Evolutionary conservation across 2,113 vertebrate genomes (phyloP).

Genomic region (Menidia beryllina): DNA sequence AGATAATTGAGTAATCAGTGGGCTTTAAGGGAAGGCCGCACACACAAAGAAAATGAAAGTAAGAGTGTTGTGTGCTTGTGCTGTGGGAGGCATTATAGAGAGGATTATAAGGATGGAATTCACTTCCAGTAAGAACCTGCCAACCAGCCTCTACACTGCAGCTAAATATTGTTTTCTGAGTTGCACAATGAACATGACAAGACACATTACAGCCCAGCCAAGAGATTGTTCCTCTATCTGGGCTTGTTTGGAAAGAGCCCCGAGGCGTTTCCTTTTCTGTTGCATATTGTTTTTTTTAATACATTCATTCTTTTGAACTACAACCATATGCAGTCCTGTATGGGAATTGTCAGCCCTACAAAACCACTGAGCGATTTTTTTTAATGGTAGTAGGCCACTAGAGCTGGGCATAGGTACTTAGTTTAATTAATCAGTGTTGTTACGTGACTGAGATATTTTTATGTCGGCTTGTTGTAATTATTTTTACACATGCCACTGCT

Average conservation of each 20-base stretch:
- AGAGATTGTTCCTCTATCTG: neutral
- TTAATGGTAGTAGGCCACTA: too few relatives aligned
- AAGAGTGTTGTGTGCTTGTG: constrained; percentile 33
- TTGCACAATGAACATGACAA: constrained; percentile 46
- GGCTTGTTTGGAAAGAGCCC: neutral
- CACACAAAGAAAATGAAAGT: constrained; percentile 9
- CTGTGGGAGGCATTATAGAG: constrained; percentile 46
- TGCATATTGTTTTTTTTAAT: neutral
- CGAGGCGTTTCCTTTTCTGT: neutral
- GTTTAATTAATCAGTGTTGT: neutral
- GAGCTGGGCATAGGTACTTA: neutral
- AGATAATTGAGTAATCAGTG: constrained; percentile 23
- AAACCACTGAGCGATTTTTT: neutral
- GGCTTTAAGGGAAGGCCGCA: constrained; percentile 6
- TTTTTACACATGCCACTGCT: neutral
- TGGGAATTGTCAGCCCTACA: neutral
- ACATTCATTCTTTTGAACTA: too few relatives aligned
- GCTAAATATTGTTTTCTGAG: constrained; percentile 37
- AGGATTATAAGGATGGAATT: constrained; percentile 59
- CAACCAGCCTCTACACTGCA: constrained; percentile 23
- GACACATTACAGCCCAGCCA: constrained; percentile 21
- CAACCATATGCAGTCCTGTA: too few relatives aligned
- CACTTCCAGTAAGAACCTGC: constrained; percentile 57
- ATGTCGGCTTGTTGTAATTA: neutral
- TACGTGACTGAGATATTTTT: constrained; percentile 10